These are phyloP conservation scores for Pseudoatta argentina DNA, from an alignment of 1,140 invertebrate genomes.

Conservation along the genomic window DNA sequence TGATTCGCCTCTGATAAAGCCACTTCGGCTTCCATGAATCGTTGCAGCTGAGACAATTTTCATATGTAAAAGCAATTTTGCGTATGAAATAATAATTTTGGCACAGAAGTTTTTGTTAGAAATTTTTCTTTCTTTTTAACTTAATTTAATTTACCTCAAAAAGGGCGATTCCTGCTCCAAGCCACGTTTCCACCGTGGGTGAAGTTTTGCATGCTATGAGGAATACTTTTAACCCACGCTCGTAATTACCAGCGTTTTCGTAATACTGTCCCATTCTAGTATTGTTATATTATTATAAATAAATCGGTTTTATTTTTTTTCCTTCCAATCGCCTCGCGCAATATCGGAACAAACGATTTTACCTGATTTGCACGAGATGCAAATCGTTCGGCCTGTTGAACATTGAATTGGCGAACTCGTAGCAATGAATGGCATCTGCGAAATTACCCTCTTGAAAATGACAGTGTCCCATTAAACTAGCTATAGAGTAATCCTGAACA, in stretches of 20 bases:
- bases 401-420: conserved; percentile 71
- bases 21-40: conserved; percentile 79
- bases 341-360: neutral
- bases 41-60: conserved; percentile 71
- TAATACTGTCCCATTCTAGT: conserved; percentile 75
- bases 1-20: conserved; percentile 81
- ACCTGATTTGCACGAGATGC: conserved; percentile 76
- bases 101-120: neutral
- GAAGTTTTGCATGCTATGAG: conserved; percentile 70
- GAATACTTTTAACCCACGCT: conserved; percentile 73
- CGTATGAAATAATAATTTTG: neutral
- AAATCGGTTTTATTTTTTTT: neutral
- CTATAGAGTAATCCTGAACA: conserved; percentile 74
- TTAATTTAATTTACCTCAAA: conserved; percentile 75
- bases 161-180: conserved; percentile 79
- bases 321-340: neutral
- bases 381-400: conserved; percentile 74
- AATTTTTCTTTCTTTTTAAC: neutral
- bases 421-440: conserved; percentile 67
- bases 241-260: conserved; percentile 67
- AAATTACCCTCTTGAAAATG: conserved; percentile 68
- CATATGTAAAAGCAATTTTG: neutral
- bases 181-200: conserved; percentile 80
- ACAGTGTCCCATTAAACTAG: conserved; percentile 75
- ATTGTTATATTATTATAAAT: neutral